A percentile compares a stretch with the other conserved stretches of the same genome.
phyloP scores from a whole-genome alignment of 1,140 invertebrate species.

The Pseudomyrmex sp. region DNA sequence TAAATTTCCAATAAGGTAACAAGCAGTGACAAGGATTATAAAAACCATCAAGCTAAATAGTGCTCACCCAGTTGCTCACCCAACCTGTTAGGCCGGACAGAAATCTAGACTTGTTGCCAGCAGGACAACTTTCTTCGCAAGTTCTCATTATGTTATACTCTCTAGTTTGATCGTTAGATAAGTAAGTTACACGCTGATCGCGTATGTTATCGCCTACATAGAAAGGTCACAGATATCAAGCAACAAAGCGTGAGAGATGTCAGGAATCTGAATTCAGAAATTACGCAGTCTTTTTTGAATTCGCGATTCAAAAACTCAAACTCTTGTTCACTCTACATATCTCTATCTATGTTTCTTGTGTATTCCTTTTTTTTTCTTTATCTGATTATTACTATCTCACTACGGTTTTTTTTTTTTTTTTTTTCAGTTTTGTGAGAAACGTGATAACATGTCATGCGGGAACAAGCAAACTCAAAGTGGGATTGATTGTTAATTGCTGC shows the following conservation, averaged over 20 bases:
- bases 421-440: slow-evolving; percentile 16
- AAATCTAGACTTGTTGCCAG: slow-evolving; percentile 59
- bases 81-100: slow-evolving; percentile 65
- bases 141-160: slow-evolving; percentile 53
- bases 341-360: neutral
- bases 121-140: slow-evolving; percentile 56
- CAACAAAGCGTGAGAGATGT: slow-evolving; percentile 55
- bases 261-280: slow-evolving; percentile 15
- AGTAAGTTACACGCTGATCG: slow-evolving; percentile 59
- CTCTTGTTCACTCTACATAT: slow-evolving; percentile 21
- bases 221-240: slow-evolving; percentile 60
- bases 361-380: neutral
- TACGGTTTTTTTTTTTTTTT: neutral
- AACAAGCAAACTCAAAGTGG: slow-evolving; percentile 9
- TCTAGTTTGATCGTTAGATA: slow-evolving; percentile 56
- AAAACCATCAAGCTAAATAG: slow-evolving; percentile 52
- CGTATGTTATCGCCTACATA: slow-evolving; percentile 59
- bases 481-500: slow-evolving; percentile 30
- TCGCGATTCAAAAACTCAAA: slow-evolving; percentile 12
- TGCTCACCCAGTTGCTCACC: slow-evolving; percentile 69
- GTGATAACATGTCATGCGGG: slow-evolving; percentile 27
- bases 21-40: slow-evolving; percentile 18
- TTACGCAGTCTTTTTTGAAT: slow-evolving; percentile 12
- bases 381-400: slow-evolving; percentile 9
- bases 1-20: slow-evolving; percentile 45